Evolutionary conservation across 2,797 vertebrate genomes (phyloP).

Genomic region (Chelon auratus): DNA sequence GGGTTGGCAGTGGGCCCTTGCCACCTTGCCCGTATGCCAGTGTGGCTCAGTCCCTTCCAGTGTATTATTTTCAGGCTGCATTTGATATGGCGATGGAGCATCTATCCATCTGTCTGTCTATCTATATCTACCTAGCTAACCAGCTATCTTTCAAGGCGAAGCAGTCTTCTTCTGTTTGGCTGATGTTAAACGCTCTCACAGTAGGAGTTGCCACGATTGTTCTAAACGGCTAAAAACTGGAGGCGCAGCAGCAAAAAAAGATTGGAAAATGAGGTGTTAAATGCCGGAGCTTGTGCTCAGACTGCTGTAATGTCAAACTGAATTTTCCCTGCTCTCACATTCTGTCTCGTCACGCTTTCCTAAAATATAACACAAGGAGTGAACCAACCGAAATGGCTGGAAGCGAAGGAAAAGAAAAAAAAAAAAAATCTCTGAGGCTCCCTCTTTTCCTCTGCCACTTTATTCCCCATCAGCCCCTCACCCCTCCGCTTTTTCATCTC

Average conservation of each 20-base stretch:
- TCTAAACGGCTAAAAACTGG: constrained; percentile 22
- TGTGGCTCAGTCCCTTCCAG: constrained; percentile 49
- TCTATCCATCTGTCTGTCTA: neutral
- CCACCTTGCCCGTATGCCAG: constrained; percentile 61
- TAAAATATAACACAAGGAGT: constrained; percentile 65
- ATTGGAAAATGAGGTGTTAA: constrained; percentile 55
- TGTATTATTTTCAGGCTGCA: constrained; percentile 45
- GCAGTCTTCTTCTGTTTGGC: neutral
- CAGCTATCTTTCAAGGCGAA: neutral
- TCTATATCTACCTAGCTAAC: neutral
- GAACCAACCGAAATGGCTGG: constrained; percentile 57
- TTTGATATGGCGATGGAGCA: constrained; percentile 7
- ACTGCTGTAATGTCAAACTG: constrained; percentile 60
- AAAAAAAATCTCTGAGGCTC: constrained; percentile 31
- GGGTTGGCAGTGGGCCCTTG: constrained; percentile 61
- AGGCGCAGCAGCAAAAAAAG: constrained; percentile 34
- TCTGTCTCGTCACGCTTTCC: constrained; percentile 71
- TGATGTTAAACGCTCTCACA: neutral
- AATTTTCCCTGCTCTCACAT: constrained; percentile 57
- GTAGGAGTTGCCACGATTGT: constrained; percentile 14
- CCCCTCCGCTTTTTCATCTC: constrained; percentile 58
- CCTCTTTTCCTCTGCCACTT: constrained; percentile 58
- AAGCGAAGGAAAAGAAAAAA: constrained; percentile 40
- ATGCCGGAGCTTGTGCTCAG: constrained; percentile 45
- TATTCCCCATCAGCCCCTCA: constrained; percentile 53